Percentiles rank a stretch among this genome's conserved stretches.
These are phyloP conservation scores for Drosophila nigrodunni DNA, from an alignment of 1,140 invertebrate species.

Conservation along the genomic window DNA sequence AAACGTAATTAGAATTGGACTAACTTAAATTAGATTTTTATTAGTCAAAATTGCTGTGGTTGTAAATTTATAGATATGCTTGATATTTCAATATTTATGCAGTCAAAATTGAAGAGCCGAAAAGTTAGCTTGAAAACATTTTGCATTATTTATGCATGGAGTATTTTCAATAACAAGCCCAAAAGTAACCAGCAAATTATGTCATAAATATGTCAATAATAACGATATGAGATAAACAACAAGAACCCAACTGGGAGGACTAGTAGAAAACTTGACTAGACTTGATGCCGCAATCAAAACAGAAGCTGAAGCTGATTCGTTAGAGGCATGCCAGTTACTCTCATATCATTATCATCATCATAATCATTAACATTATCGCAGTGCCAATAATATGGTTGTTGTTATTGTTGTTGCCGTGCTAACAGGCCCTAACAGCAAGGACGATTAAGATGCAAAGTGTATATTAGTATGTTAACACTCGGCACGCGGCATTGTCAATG, in stretches of 20 bases:
- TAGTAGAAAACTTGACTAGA: slow-evolving; percentile 35
- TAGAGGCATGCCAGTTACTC: slow-evolving; percentile 9
- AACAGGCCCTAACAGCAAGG: slow-evolving; percentile 51
- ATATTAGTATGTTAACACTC: slow-evolving; percentile 80
- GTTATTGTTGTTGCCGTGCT: slow-evolving; percentile 17
- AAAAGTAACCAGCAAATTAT: slow-evolving; percentile 45
- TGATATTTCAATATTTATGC: background rate
- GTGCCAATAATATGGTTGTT: slow-evolving; percentile 1
- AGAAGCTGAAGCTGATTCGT: slow-evolving; percentile 2
- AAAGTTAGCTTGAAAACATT: background rate
- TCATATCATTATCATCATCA: slow-evolving; percentile 39
- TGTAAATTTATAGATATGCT: background rate
- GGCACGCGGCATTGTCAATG: slow-evolving; percentile 39
- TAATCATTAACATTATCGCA: slow-evolving; percentile 9
- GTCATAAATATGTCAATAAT: slow-evolving; percentile 60
- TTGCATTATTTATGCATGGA: slow-evolving; percentile 43
- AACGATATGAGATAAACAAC: slow-evolving; percentile 30
- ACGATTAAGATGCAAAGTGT: slow-evolving; percentile 82
- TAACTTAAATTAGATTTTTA: background rate
- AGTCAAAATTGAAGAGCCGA: background rate
- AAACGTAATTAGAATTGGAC: background rate
- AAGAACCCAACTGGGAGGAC: slow-evolving; percentile 4
- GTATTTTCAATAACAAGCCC: slow-evolving; percentile 41
- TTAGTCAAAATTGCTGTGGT: background rate
- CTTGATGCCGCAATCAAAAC: slow-evolving; percentile 36